These are phyloP conservation scores for Diphyllodes magnificus DNA, from an alignment of 2,113 vertebrate species.

Conservation along the genomic window DNA sequence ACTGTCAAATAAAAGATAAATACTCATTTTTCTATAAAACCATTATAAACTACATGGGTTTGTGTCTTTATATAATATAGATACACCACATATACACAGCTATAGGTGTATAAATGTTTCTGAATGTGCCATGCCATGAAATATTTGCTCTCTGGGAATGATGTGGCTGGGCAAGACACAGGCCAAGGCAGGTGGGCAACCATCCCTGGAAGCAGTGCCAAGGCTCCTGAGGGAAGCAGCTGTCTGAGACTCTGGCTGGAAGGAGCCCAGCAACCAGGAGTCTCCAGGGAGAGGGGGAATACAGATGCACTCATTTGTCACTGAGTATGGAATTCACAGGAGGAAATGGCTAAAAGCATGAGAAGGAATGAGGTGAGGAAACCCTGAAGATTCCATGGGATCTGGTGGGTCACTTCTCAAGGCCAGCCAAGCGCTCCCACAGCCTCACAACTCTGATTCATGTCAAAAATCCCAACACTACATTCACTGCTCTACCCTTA, in stretches of 20 bases:
- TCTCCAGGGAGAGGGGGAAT: not conserved
- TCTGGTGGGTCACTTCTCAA: not conserved
- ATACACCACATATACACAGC: fast-evolving
- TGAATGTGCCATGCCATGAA: not conserved
- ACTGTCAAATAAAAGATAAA: not conserved
- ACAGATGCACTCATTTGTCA: not conserved
- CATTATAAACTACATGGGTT: not conserved
- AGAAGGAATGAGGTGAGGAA: not conserved
- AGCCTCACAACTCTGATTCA: not conserved
- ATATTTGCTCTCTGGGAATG: not conserved
- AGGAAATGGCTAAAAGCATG: not conserved
- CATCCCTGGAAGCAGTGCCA: not conserved
- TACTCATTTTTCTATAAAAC: not conserved
- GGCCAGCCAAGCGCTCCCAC: not conserved
- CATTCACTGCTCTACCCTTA: not conserved
- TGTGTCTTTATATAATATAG: not conserved
- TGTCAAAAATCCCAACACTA: not conserved
- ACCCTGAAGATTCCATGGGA: not conserved
- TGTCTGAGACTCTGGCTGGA: not conserved
- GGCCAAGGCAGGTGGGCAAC: conserved; percentile 1
- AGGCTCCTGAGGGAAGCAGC: conserved; percentile 18
- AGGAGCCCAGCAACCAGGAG: not conserved
- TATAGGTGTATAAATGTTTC: not conserved
- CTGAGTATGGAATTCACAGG: not conserved
- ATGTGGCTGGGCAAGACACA: not conserved